Conservation (phyloP, 2,888 invertebrate genomes). For the Meta bourneti region DNA sequence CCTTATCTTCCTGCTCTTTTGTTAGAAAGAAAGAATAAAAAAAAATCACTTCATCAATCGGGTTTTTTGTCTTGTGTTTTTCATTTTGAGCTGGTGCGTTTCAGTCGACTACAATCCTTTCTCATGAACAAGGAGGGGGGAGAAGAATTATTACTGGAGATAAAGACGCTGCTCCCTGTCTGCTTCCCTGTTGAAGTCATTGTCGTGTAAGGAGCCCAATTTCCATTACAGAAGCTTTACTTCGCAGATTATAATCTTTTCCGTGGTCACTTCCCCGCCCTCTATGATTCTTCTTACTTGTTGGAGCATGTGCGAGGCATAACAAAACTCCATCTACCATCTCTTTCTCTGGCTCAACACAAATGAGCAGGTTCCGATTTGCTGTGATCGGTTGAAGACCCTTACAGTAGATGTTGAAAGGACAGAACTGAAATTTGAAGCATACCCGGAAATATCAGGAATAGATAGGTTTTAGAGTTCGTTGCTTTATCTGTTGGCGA, state of each 20-base stretch:
- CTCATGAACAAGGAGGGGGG: constrained; percentile 20
- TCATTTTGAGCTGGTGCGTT: constrained; percentile 1
- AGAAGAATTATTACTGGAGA: constrained; percentile 31
- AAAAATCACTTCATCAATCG: constrained; percentile 55
- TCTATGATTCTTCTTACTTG: constrained; percentile 44
- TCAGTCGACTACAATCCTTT: constrained; percentile 25
- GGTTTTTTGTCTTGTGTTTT: constrained; percentile 39
- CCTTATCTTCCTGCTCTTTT: constrained; percentile 65
- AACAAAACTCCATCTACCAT: constrained; percentile 23
- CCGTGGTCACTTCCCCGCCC: constrained; percentile 31
- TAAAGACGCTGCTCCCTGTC: constrained; percentile 23
- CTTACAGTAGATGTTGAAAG: background rate
- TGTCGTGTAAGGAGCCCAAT: constrained; percentile 52
- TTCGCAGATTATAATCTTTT: constrained; percentile 52
- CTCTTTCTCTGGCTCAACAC: background rate
- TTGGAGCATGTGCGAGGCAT: constrained; percentile 47
- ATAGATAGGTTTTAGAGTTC: background rate
- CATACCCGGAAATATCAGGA: background rate
- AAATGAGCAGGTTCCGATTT: constrained; percentile 14
- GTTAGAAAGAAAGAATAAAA: constrained; percentile 13
- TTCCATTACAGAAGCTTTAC: constrained; percentile 61
- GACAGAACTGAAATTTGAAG: background rate
- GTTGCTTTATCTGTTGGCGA: no score
- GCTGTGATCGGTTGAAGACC: constrained; percentile 6
- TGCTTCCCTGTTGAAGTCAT: constrained; percentile 37